A percentile compares a stretch with the other conserved stretches of the same genome.
Conservation (phyloP, 2,888 invertebrate genomes). For the Diarsia dahlii region DNA sequence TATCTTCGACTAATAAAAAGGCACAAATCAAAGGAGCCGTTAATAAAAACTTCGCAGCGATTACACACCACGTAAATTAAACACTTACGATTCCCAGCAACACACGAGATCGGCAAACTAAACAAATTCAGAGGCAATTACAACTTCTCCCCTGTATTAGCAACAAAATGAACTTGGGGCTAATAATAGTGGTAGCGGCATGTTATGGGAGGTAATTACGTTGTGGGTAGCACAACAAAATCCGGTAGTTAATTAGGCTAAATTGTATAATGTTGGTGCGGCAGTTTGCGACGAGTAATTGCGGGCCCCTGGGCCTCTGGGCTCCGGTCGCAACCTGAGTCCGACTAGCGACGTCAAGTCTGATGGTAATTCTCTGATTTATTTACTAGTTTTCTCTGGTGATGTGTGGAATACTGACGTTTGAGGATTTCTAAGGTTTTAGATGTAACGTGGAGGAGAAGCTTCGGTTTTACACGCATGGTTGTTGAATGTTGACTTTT, state of each 20-base stretch:
- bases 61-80: constrained; percentile 60
- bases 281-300: constrained; percentile 82
- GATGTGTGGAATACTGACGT: constrained; percentile 11
- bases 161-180: constrained; percentile 78
- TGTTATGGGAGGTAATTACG: constrained; percentile 89
- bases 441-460: not conserved
- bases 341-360: constrained; percentile 53
- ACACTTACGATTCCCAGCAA: constrained; percentile 58
- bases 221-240: constrained; percentile 83
- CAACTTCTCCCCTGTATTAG: constrained; percentile 79
- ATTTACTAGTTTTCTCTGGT: constrained; percentile 60
- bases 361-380: constrained; percentile 68
- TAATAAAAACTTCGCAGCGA: constrained; percentile 62
- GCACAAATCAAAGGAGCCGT: constrained; percentile 61
- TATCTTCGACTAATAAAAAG: constrained; percentile 45
- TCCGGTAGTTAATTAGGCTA: constrained; percentile 91
- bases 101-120: constrained; percentile 66
- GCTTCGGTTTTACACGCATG: not conserved
- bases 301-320: constrained; percentile 63
- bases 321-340: constrained; percentile 42
- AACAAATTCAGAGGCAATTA: constrained; percentile 83
- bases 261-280: constrained; percentile 89
- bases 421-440: constrained; percentile 1
- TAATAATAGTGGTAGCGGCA: constrained; percentile 82
- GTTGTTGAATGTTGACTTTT: not conserved